Evolutionary conservation across 2,113 vertebrate genomes (phyloP), one percentile per base, ranked within the genome.

Genomic region (Nothocercus julius): DNA sequence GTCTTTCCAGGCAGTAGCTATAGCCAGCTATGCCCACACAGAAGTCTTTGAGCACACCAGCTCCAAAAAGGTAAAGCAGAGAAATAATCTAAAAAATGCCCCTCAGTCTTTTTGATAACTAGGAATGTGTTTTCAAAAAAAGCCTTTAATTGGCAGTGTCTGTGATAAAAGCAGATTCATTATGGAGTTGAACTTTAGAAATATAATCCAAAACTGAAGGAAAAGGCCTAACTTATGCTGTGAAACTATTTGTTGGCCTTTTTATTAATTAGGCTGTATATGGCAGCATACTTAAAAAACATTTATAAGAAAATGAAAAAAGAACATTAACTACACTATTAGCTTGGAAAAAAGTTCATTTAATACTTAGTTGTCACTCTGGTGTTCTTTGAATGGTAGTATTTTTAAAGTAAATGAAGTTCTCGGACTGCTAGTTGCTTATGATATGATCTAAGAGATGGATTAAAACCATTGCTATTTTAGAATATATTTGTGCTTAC

Each of bases 1-100:
- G 72, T 88, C 85, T 96, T 32, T 89, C 59, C 72, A 9, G 14
- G 89, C 81, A 45, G 92, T 97, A 93, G 81, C 84, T 10, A 10
- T 87, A 12, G 18, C 68, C 63, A 77, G 54, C 45, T 93, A 74
- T 67, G 49, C 72, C 63, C 5, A 36, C 18, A 6, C 67, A 14
- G 75, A 87, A 69, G 40, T 24, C 77, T 96, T 96, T 62, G 44
- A 87, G 68, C 82, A 64, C 7, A n/a, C 42, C 21, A 15, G 13
- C 93, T 61, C 91, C 25, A 25, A 56, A 59, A 61, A 91, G 84
- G 85, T 92, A 30, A 82, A 56, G 20, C 49, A 25, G 38, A 20
- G 30, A 17, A 44, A 11, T 14, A 14, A 4, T 8, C 13, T 6
- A 1, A 24, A 16, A 15, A 27, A 49, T 49, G 47, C 21, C 38